Conservation (phyloP, 2,113 vertebrate genomes). For the Thunnus thynnus region DNA sequence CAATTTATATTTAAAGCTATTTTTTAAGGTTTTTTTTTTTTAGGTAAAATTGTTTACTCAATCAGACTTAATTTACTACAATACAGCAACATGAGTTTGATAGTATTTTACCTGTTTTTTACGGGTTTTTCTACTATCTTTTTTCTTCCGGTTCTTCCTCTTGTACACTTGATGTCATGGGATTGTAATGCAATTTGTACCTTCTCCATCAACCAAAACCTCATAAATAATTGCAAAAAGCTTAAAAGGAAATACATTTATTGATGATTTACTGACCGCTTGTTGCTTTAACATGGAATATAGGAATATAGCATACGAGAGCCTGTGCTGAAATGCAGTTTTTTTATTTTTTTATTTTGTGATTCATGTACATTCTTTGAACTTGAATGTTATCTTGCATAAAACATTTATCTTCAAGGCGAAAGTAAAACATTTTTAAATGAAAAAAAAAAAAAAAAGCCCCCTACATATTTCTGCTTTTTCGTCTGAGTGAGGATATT, state of each 20-base stretch:
- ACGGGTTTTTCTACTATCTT: no score
- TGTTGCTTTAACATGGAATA: not conserved
- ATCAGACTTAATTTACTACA: no score
- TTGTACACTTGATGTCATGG: no score
- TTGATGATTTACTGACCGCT: not conserved
- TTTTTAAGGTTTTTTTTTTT: no score
- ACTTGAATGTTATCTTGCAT: slow-evolving; percentile 28
- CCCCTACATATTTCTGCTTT: slow-evolving; percentile 19
- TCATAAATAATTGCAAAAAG: slow-evolving; percentile 7
- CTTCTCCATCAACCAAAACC: not conserved
- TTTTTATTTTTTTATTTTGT: not conserved
- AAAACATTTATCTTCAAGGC: slow-evolving; percentile 36
- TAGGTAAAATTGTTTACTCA: no score
- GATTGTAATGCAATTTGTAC: not conserved
- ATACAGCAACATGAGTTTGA: no score
- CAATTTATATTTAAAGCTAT: no score
- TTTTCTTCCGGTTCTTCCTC: no score
- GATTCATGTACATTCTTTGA: not conserved
- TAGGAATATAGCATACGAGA: not conserved
- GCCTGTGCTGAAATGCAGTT: not conserved
- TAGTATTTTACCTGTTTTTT: no score
- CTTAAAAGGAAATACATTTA: not conserved
- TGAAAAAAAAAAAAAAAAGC: not conserved
- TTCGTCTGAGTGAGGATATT: slow-evolving; percentile 31
- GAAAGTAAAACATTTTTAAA: slow-evolving; percentile 43